Base-by-base conservation (phyloP, 1,140 invertebrate genomes). In the Lethrus apterus region DNA sequence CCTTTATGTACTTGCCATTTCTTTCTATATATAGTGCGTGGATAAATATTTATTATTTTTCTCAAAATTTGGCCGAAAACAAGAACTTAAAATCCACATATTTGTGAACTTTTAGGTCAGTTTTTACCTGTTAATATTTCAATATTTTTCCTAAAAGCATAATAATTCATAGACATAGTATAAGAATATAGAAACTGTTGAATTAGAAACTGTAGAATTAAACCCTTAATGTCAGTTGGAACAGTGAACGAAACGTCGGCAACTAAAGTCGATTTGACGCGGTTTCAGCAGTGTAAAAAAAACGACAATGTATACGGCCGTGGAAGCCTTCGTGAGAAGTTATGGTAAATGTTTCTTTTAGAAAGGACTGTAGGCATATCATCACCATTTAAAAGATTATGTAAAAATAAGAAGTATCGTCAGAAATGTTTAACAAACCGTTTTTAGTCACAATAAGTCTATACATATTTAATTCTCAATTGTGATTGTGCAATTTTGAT, bases 1-100 rank as follows among this genome's bases (percentile, higher is more conserved):
- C 32, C 15, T 34, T 34, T 34, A 34, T 34, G 15, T 34, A 34
- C 19, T 34, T 34, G n/a, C 7, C 19, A 34, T 17, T 17, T 34
- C 15, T 34, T 15, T 17, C 4, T 34, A 34, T 17, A 34, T 34
- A 4, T 14, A 34, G 15, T 14, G 19, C 7, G 19, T 10, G 15
- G 7, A 14, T 15, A 8, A 34, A 14, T 17, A 34, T 15, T 17
- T 34, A 34, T 26, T 26, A 26, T 10, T 5, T 26, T 26, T 26
- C 24, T n/a, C n/a, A n/a, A n/a, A n/a, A n/a, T n/a, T n/a, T n/a
- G n/a, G n/a, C n/a, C n/a, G n/a, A n/a, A n/a, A n/a, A n/a, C n/a
- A n/a, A n/a, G n/a, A 26, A 26, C 10, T 26, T 4, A 26, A 26
- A 5, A 26, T 5, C 24, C 24, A 4, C 4, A 26, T 26, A 26